Percentiles rank a stretch among this genome's conserved stretches.
phyloP scores from a whole-genome alignment of 92 coral and sea anemone species.

The Actinostola sp. region DNA sequence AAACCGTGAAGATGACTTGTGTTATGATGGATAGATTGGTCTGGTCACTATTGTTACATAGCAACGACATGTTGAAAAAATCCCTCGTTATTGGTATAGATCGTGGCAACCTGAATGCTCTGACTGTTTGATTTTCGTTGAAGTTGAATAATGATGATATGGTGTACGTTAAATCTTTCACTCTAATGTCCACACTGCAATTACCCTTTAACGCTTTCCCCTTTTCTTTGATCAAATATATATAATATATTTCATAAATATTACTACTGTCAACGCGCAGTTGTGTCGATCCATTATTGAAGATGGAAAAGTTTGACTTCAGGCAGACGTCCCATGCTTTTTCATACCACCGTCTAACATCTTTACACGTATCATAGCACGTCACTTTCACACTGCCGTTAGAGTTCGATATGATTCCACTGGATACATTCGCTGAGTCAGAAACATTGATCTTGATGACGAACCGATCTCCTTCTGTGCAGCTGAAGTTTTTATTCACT shows the following conservation, averaged over 20 bases:
- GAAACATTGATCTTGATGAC: slow-evolving; percentile 14
- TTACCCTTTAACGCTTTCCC: background rate
- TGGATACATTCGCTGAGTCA: slow-evolving; percentile 12
- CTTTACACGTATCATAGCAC: slow-evolving; percentile 2
- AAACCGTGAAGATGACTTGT: background rate
- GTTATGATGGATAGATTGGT: background rate
- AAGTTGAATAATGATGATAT: background rate
- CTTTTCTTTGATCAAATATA: background rate
- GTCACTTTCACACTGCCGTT: slow-evolving; percentile 3
- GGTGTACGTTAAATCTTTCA: background rate
- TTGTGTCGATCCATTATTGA: background rate
- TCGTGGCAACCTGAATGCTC: background rate
- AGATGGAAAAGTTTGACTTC: background rate
- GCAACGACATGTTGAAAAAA: background rate
- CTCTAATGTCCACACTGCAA: background rate
- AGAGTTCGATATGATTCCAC: slow-evolving; percentile 13
- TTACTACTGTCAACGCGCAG: background rate
- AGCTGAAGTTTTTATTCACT: slow-evolving; percentile 6
- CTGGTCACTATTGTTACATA: background rate
- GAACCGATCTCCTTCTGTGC: slow-evolving; percentile 16
- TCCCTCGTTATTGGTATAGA: background rate
- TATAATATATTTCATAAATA: background rate
- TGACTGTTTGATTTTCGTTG: background rate
- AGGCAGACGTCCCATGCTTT: slow-evolving; percentile 6
- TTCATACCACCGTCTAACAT: background rate